These are phyloP conservation scores for Plectrocnemia conspersa DNA, from an alignment of 1,140 invertebrate genomes.

Conservation along the genomic window DNA sequence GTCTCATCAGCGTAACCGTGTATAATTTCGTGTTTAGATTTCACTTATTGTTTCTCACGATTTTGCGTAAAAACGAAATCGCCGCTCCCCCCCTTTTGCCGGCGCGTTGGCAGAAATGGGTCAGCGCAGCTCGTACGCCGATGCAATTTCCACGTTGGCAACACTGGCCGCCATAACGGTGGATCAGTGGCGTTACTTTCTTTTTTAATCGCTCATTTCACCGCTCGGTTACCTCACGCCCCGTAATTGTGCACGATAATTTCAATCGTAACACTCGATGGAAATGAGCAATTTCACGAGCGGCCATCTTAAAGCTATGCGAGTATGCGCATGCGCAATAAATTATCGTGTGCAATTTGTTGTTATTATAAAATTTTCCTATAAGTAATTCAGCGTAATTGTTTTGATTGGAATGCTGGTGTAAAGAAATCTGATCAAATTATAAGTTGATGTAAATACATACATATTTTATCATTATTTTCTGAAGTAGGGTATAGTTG, in stretches of 20 bases:
- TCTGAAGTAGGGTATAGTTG: too few relatives aligned
- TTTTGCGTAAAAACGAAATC: conserved; percentile 1
- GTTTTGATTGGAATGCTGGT: too few relatives aligned
- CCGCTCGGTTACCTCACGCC: conserved; percentile 4
- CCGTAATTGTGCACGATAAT: conserved; percentile 6
- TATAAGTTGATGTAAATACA: too few relatives aligned
- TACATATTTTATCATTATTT: too few relatives aligned
- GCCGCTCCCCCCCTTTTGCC: neutral
- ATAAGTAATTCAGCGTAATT: too few relatives aligned
- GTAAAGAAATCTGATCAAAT: too few relatives aligned
- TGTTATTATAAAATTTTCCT: too few relatives aligned
- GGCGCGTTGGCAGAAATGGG: conserved; percentile 1
- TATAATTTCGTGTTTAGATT: neutral
- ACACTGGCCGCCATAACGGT: conserved; percentile 4
- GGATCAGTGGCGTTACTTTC: conserved; percentile 7
- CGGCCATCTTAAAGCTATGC: neutral
- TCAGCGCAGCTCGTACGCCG: neutral
- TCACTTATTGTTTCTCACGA: neutral
- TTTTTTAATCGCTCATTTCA: conserved; percentile 11
- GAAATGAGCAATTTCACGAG: conserved; percentile 1
- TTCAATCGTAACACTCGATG: neutral
- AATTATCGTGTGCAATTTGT: too few relatives aligned
- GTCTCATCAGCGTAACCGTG: neutral
- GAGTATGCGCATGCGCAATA: too few relatives aligned
- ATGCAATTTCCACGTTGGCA: neutral